Conservation (phyloP, 2,113 vertebrate species). For the Patagioenas fasciata region DNA sequence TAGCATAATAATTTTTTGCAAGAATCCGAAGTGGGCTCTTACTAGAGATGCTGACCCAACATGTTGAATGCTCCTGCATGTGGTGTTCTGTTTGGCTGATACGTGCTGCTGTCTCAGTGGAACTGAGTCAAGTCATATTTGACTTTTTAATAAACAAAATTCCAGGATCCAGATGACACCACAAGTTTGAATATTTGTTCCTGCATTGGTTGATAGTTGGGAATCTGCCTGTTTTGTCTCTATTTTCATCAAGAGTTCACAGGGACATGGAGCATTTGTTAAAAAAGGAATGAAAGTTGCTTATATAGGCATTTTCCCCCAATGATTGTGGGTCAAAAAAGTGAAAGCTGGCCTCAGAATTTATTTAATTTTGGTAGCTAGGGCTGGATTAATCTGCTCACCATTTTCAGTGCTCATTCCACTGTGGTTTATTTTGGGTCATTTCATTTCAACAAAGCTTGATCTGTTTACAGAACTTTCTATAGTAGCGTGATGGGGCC, state of each 20-base stretch:
- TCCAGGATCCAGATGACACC: not conserved
- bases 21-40: not conserved
- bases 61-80: not conserved
- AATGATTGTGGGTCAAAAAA: not conserved
- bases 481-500: not conserved
- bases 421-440: slow-evolving; percentile 57
- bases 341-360: not conserved
- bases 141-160: not conserved
- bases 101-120: not conserved
- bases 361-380: slow-evolving; percentile 12
- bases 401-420: slow-evolving; percentile 48
- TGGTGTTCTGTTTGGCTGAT: not conserved
- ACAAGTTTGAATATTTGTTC: not conserved
- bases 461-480: slow-evolving; percentile 38
- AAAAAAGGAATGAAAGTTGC: not conserved
- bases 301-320: not conserved
- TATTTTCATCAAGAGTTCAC: not conserved
- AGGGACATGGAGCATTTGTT: not conserved
- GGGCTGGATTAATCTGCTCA: not conserved
- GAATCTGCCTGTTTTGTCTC: not conserved
- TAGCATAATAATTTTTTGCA: not conserved
- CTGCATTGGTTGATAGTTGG: not conserved
- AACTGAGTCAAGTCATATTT: not conserved
- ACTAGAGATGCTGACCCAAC: not conserved
- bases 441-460: slow-evolving; percentile 65